Conservation (phyloP, 2,888 invertebrate genomes). For the Cepaea hortensis region DNA sequence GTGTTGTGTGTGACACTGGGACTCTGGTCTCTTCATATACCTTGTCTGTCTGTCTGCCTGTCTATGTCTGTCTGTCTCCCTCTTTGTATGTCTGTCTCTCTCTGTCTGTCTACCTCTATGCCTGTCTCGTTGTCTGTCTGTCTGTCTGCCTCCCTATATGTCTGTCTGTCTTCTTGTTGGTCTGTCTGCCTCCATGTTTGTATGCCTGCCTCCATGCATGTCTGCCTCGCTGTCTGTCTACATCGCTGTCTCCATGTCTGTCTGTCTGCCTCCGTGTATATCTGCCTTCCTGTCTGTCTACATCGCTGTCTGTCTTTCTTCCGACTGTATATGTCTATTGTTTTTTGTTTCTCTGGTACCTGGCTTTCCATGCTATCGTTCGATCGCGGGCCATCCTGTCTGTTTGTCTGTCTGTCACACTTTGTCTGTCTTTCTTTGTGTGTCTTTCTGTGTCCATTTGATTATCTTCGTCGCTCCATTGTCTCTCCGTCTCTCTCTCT, state of each 20-base stretch:
- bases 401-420: too few relatives aligned
- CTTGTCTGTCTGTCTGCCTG: not conserved
- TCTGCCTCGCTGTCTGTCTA: not conserved
- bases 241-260: not conserved
- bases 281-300: not conserved
- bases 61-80: not conserved
- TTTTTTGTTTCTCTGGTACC: too few relatives aligned
- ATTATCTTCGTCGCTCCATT: too few relatives aligned
- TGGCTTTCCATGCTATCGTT: too few relatives aligned
- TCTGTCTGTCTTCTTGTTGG: not conserved
- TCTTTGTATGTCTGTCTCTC: not conserved
- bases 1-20: not conserved
- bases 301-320: not conserved
- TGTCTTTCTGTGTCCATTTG: too few relatives aligned
- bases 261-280: not conserved
- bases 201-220: not conserved
- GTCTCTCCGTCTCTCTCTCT: too few relatives aligned
- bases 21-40: too few relatives aligned
- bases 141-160: not conserved
- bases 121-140: not conserved
- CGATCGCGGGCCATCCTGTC: too few relatives aligned
- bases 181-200: not conserved
- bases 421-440: too few relatives aligned
- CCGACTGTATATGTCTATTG: too few relatives aligned
- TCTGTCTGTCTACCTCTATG: not conserved